Percentiles rank a stretch among this genome's conserved stretches.
phyloP scores from a whole-genome alignment of 2,113 vertebrate species.

The Dermatemys mawii region DNA sequence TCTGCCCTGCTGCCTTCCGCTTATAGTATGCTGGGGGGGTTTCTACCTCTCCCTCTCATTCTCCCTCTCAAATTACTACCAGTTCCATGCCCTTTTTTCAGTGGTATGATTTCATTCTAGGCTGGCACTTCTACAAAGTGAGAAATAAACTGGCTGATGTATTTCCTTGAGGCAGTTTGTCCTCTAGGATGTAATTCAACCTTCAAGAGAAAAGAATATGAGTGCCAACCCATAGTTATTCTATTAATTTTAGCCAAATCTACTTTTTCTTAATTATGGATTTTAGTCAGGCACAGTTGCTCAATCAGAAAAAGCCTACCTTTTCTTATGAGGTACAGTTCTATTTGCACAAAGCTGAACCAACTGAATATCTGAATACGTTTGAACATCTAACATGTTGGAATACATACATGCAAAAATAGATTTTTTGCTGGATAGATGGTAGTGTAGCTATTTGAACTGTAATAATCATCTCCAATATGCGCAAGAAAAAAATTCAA shows the following conservation, averaged over 20 bases:
- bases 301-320: not conserved
- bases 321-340: not conserved
- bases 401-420: not conserved
- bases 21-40: not conserved
- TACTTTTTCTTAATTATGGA: not conserved
- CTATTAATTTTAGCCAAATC: not conserved
- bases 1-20: not conserved
- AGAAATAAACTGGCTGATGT: slow-evolving; percentile 9
- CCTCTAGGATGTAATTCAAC: not conserved
- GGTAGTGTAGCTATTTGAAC: not conserved
- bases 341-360: not conserved
- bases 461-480: not conserved
- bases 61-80: not conserved
- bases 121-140: not conserved
- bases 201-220: not conserved
- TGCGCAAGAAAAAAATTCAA: not conserved
- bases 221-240: not conserved
- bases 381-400: not conserved
- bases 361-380: not conserved
- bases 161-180: not conserved
- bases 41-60: not conserved
- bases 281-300: not conserved
- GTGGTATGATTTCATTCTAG: not conserved
- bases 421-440: not conserved
- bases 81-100: not conserved